These are phyloP conservation scores for Epistrophella euchroma DNA, from an alignment of 2,888 invertebrate genomes.

Conservation along the genomic window DNA sequence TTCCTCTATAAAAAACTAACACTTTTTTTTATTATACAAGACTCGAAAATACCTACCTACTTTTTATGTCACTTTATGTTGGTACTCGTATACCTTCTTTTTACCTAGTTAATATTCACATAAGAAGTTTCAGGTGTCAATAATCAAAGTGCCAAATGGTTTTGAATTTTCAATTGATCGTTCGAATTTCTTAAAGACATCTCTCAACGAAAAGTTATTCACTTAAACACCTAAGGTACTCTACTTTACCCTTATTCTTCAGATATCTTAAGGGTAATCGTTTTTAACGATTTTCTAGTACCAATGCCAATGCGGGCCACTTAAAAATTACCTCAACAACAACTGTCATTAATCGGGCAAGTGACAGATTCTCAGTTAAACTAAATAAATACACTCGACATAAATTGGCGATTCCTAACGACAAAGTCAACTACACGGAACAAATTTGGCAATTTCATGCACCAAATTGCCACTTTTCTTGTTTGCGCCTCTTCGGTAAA, in stretches of 20 bases:
- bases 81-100: neutral
- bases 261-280: slow-evolving; percentile 15
- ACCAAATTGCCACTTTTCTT: slow-evolving; percentile 83
- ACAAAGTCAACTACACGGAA: slow-evolving; percentile 77
- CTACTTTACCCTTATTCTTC: slow-evolving; percentile 43
- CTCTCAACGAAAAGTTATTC: slow-evolving; percentile 1
- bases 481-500: slow-evolving; percentile 15
- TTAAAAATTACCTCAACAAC: slow-evolving; percentile 66
- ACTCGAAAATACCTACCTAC: neutral
- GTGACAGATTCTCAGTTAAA: slow-evolving; percentile 59
- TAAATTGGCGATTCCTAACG: slow-evolving; percentile 57
- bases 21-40: neutral
- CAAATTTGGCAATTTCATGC: slow-evolving; percentile 84
- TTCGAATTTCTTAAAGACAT: slow-evolving; percentile 28
- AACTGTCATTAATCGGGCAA: slow-evolving; percentile 73
- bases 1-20: slow-evolving; percentile 1
- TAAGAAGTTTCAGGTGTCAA: slow-evolving; percentile 36
- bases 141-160: slow-evolving; percentile 29
- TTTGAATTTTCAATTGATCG: slow-evolving; percentile 47
- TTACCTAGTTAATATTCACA: slow-evolving; percentile 6
- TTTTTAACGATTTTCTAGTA: slow-evolving; percentile 26
- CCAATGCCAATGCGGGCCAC: slow-evolving; percentile 59
- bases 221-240: neutral
- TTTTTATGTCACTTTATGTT: neutral
- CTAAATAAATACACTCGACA: slow-evolving; percentile 65